A percentile compares a stretch with the other conserved stretches of the same genome.
These are phyloP conservation scores for Parotia lawesii DNA, from an alignment of 2,113 vertebrate genomes.

Conservation along the genomic window DNA sequence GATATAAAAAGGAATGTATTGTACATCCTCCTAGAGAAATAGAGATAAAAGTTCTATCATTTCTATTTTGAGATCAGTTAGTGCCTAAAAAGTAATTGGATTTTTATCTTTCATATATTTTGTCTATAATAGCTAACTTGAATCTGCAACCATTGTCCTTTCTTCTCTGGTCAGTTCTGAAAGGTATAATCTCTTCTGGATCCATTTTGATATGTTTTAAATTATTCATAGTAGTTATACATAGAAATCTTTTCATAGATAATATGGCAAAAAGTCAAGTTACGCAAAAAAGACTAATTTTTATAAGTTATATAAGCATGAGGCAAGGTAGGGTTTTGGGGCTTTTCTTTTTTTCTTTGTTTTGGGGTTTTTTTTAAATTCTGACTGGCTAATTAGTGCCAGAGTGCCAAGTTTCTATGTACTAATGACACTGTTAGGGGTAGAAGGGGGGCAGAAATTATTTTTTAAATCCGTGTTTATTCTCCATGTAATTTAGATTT, in stretches of 20 bases:
- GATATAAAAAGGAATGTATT: neutral
- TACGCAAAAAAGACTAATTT: conserved; percentile 11
- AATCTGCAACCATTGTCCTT: neutral
- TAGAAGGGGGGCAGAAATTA: fast-evolving
- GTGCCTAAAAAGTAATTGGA: conserved; percentile 31
- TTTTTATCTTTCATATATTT: conserved; percentile 45
- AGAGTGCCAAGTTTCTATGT: neutral
- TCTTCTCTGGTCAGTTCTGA: neutral
- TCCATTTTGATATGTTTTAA: neutral
- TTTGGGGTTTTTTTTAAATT: neutral
- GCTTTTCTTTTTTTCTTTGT: neutral
- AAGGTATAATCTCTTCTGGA: neutral
- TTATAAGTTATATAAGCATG: neutral
- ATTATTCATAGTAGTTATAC: conserved; percentile 26
- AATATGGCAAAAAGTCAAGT: neutral
- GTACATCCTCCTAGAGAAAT: neutral
- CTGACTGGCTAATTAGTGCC: neutral
- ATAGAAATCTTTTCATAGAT: conserved; percentile 26
- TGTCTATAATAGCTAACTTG: conserved; percentile 7
- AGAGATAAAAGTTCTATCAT: neutral
- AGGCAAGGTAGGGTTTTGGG: neutral
- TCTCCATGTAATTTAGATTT: neutral
- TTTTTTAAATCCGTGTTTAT: neutral
- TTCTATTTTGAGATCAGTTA: conserved; percentile 23
- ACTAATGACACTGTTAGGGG: neutral